These are phyloP conservation scores for Cydia splendana DNA, from an alignment of 1,140 invertebrate genomes.

Conservation along the genomic window DNA sequence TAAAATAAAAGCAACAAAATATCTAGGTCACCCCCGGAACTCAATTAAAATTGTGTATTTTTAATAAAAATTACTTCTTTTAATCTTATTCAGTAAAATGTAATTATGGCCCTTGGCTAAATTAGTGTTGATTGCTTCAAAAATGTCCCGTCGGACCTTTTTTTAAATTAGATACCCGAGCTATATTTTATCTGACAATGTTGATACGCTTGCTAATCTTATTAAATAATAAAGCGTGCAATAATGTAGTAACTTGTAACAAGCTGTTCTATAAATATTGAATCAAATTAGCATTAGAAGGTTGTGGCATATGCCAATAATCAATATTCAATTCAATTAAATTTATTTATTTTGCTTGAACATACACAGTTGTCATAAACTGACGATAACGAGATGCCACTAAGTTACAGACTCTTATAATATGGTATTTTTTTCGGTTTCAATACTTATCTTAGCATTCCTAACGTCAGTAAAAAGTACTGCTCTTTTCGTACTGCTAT, in stretches of 20 bases:
- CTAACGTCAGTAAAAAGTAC: too few species aligned
- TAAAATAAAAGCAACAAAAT: conserved; percentile 7
- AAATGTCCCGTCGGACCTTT: background rate
- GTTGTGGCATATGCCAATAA: too few species aligned
- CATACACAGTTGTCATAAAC: too few species aligned
- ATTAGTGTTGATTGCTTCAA: conserved; percentile 19
- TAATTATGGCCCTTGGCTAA: conserved; percentile 15
- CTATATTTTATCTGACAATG: background rate
- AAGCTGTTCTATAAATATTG: too few species aligned
- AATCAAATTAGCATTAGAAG: too few species aligned
- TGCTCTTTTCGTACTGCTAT: too few species aligned
- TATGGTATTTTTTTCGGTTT: too few species aligned
- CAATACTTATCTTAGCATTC: too few species aligned
- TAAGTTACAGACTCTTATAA: too few species aligned
- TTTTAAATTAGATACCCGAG: background rate
- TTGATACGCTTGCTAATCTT: background rate
- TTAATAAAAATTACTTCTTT: conserved; percentile 26
- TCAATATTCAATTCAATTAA: too few species aligned
- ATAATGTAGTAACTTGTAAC: background rate
- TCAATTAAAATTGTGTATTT: conserved; percentile 3
- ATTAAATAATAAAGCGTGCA: background rate
- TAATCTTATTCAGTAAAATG: conserved; percentile 24
- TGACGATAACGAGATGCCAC: too few species aligned
- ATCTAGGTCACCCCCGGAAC: conserved; percentile 19
- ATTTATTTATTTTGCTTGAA: too few species aligned